phyloP scores from a whole-genome alignment of 2,888 invertebrate genomes.

The Andrena minutula region DNA sequence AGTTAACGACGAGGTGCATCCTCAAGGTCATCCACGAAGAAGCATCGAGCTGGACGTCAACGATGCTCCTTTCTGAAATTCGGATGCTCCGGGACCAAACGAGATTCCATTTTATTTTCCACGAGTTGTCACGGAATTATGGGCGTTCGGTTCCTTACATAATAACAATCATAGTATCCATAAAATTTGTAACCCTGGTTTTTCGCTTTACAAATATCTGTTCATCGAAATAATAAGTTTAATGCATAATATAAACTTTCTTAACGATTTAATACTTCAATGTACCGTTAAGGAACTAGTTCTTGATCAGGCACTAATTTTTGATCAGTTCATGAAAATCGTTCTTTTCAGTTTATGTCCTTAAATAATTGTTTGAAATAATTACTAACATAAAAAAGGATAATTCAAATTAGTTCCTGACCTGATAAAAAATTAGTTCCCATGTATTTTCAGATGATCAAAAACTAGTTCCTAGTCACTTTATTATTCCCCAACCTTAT shows the following conservation, averaged over 20 bases:
- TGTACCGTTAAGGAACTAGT: too few relatives aligned
- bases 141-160: conserved; percentile 3
- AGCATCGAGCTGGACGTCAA: conserved; percentile 20
- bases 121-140: conserved; percentile 1
- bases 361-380: too few relatives aligned
- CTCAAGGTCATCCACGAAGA: conserved; percentile 74
- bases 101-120: conserved; percentile 20
- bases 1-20: conserved; percentile 78
- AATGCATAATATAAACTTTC: background rate
- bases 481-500: too few relatives aligned
- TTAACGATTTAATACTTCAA: too few relatives aligned
- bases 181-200: background rate
- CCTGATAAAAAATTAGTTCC: too few relatives aligned
- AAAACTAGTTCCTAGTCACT: too few relatives aligned
- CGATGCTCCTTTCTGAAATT: conserved; percentile 49
- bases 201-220: background rate
- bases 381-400: too few relatives aligned
- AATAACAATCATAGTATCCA: background rate
- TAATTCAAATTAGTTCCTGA: too few relatives aligned
- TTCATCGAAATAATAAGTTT: background rate
- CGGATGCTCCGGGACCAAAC: conserved; percentile 13
- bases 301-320: too few relatives aligned
- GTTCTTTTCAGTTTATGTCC: too few relatives aligned
- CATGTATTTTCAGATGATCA: too few relatives aligned
- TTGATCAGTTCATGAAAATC: too few relatives aligned